These are phyloP conservation scores for Drosophila eohydei DNA, from an alignment of 2,888 invertebrate species.

Conservation along the genomic window DNA sequence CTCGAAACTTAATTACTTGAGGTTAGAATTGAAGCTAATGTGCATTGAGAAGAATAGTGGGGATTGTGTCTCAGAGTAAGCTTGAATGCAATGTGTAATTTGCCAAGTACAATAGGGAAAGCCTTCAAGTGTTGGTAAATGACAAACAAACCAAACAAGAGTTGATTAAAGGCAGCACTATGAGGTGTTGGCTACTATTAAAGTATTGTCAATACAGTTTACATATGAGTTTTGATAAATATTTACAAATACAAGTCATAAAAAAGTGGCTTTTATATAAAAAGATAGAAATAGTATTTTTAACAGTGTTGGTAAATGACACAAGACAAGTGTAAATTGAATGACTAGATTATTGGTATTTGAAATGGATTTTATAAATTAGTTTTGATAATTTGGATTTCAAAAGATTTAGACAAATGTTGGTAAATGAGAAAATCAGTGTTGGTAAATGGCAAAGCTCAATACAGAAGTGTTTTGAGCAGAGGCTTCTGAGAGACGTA, in stretches of 20 bases:
- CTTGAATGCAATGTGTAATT: background rate
- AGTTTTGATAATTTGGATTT: background rate
- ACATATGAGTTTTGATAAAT: no score
- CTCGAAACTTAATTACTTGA: slow-evolving; percentile 30
- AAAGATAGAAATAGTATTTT: background rate
- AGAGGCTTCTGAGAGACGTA: background rate
- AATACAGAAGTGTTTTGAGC: no score
- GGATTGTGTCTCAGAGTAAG: background rate
- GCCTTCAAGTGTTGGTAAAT: background rate
- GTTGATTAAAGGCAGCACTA: background rate
- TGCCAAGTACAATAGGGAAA: background rate
- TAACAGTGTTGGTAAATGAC: background rate
- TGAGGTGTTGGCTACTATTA: no score
- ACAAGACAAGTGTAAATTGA: background rate
- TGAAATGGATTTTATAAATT: background rate
- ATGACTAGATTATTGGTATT: background rate
- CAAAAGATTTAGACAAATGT: background rate
- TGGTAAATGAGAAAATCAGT: background rate
- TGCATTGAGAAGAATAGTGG: background rate
- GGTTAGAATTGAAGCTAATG: background rate
- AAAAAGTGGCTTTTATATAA: no score
- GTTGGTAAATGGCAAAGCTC: background rate
- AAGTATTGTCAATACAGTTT: no score
- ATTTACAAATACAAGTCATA: no score
- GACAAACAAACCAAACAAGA: background rate